A percentile compares a stretch with the other conserved stretches of the same genome.
These are phyloP conservation scores for Battus philenor DNA, from an alignment of 1,140 invertebrate genomes.

Conservation along the genomic window DNA sequence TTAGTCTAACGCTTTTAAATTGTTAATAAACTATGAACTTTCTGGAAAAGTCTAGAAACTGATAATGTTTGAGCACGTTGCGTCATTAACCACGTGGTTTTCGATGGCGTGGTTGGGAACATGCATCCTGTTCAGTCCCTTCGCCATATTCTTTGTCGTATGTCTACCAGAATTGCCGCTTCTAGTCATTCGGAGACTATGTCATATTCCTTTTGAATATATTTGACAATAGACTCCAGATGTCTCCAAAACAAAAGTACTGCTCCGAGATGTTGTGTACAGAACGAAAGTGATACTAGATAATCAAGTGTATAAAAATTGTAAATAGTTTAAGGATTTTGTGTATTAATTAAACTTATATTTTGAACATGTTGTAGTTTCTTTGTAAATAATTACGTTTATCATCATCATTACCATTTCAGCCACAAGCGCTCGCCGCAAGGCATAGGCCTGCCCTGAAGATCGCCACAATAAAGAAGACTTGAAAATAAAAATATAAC, in stretches of 20 bases:
- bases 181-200: slow-evolving; percentile 68
- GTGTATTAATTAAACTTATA: slow-evolving; percentile 8
- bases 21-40: slow-evolving; percentile 43
- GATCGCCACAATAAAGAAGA: no score
- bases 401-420: no score
- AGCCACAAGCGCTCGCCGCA: no score
- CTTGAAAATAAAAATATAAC: no score
- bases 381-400: not conserved
- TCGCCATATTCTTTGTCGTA: slow-evolving; percentile 72
- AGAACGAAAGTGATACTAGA: slow-evolving; percentile 11
- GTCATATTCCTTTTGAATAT: slow-evolving; percentile 76
- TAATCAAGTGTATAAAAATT: slow-evolving; percentile 10
- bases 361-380: not conserved
- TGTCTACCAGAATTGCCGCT: slow-evolving; percentile 73
- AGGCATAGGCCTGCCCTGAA: no score
- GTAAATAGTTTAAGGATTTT: not conserved
- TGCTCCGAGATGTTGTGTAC: not conserved
- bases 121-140: slow-evolving; percentile 71
- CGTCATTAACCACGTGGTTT: slow-evolving; percentile 64
- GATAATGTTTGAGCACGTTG: slow-evolving; percentile 58
- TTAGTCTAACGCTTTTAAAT: slow-evolving; percentile 17
- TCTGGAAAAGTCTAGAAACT: slow-evolving; percentile 30
- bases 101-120: slow-evolving; percentile 68
- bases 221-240: slow-evolving; percentile 43
- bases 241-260: not conserved